Evolutionary conservation across 2,113 vertebrate genomes (phyloP).

Genomic region (Ornithorhynchus anatinus): DNA sequence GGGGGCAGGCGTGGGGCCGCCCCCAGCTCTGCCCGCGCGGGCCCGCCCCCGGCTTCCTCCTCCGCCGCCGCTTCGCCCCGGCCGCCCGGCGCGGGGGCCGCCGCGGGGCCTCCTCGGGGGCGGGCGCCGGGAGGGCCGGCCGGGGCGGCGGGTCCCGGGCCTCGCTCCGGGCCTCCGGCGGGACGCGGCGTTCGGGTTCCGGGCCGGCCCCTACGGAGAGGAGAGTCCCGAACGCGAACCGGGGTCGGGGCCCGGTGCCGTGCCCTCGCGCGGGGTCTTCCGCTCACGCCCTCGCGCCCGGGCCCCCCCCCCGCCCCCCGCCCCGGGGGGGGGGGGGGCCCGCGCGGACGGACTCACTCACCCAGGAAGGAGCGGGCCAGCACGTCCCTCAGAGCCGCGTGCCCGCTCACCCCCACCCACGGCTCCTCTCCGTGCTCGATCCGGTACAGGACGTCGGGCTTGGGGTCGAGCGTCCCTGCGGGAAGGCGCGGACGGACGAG

Average conservation of each 20-base stretch:
- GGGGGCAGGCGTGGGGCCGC: not conserved
- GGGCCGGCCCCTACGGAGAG: not conserved
- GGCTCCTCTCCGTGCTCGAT: too few relatives aligned
- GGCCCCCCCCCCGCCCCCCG: not conserved
- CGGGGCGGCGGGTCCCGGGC: too few relatives aligned
- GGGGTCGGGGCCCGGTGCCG: rapidly evolving
- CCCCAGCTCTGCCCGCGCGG: not conserved
- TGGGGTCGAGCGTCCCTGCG: too few relatives aligned
- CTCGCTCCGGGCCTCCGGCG: not conserved
- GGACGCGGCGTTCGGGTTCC: not conserved
- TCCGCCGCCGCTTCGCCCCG: too few relatives aligned
- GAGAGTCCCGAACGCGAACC: rapidly evolving
- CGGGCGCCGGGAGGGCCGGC: too few relatives aligned
- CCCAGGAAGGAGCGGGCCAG: not conserved
- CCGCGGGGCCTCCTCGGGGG: too few relatives aligned
- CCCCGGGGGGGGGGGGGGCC: rapidly evolving
- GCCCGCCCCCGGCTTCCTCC: too few relatives aligned
- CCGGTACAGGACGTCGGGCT: too few relatives aligned
- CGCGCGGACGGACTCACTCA: too few relatives aligned
- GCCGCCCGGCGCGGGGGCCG: conserved; percentile 59
- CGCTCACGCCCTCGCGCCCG: rapidly evolving
- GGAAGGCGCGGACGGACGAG: too few relatives aligned
- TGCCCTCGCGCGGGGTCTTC: not conserved
- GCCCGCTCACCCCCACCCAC: not conserved
- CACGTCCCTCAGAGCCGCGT: not conserved